Evolutionary conservation across 2,113 vertebrate genomes (phyloP).

Genomic region (Bos indicus): DNA sequence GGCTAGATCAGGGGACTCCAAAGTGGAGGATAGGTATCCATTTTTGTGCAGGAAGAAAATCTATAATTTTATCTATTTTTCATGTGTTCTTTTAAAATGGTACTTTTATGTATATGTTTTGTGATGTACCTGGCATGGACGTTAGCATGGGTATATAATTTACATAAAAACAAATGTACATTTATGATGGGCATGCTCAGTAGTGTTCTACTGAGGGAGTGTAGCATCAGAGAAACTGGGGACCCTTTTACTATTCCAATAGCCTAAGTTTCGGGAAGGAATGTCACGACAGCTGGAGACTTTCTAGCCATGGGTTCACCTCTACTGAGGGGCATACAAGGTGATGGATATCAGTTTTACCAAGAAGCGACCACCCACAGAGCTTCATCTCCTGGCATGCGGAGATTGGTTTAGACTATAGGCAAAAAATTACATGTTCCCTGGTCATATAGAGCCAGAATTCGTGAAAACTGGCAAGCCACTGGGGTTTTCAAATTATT

Average conservation of each 20-base stretch:
- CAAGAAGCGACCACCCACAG: not conserved
- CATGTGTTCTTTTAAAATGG: not conserved
- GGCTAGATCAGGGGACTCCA: not conserved
- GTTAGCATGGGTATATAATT: not conserved
- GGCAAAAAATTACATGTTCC: slow-evolving; percentile 12
- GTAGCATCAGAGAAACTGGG: not conserved
- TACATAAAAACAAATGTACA: not conserved
- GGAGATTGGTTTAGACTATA: not conserved
- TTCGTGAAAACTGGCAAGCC: slow-evolving; percentile 30
- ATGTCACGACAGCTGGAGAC: not conserved
- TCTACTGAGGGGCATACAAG: not conserved
- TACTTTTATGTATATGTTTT: not conserved
- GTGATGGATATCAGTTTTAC: not conserved
- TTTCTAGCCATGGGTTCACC: not conserved
- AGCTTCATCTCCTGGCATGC: not conserved
- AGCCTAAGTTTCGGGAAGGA: not conserved
- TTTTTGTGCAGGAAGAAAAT: not conserved
- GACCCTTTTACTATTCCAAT: not conserved
- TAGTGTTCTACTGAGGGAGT: not conserved
- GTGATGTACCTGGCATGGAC: not conserved
- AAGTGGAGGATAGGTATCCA: not conserved
- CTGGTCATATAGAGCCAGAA: slow-evolving; percentile 35
- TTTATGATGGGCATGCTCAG: not conserved
- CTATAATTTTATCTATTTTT: not conserved
- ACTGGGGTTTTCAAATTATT: slow-evolving; percentile 54